Percentiles rank a stretch among this genome's conserved stretches.
phyloP scores from a whole-genome alignment of 2,113 vertebrate species.

The Sapayoa aenigma region DNA sequence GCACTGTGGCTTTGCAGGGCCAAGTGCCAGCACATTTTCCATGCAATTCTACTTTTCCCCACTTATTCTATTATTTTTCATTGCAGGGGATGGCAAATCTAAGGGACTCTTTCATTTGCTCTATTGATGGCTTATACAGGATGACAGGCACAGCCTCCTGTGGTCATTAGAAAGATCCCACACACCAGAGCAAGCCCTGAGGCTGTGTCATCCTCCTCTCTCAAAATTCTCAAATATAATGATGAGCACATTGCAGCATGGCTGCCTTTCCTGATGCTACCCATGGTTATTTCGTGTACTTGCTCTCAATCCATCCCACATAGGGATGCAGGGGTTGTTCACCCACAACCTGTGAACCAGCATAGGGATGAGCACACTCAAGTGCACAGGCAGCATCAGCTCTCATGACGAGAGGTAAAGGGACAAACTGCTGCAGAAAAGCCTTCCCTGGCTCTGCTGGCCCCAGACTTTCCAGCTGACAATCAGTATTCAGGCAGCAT shows the following conservation, averaged over 20 bases:
- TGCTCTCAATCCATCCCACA: not conserved
- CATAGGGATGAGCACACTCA: rapidly evolving
- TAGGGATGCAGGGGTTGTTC: not conserved
- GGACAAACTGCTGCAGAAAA: not conserved
- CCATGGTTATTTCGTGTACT: not conserved
- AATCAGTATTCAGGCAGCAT: not conserved
- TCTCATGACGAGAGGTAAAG: rapidly evolving
- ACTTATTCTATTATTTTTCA: not conserved
- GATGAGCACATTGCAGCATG: not conserved
- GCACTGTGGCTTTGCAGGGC: not conserved
- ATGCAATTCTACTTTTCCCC: not conserved
- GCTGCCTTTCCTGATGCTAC: not conserved
- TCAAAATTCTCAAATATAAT: not conserved
- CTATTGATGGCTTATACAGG: not conserved
- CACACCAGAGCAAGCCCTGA: rapidly evolving
- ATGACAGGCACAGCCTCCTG: not conserved
- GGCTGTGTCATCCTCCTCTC: not conserved
- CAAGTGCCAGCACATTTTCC: not conserved
- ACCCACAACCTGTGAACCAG: not conserved
- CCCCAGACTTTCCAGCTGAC: not conserved
- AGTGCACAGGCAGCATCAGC: rapidly evolving
- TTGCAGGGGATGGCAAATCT: not conserved
- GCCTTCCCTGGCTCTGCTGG: not conserved
- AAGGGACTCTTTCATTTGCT: not conserved
- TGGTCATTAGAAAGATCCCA: not conserved